phyloP scores from a whole-genome alignment of 64 coral and sea anemone species.

The Montipora efflorescens region DNA sequence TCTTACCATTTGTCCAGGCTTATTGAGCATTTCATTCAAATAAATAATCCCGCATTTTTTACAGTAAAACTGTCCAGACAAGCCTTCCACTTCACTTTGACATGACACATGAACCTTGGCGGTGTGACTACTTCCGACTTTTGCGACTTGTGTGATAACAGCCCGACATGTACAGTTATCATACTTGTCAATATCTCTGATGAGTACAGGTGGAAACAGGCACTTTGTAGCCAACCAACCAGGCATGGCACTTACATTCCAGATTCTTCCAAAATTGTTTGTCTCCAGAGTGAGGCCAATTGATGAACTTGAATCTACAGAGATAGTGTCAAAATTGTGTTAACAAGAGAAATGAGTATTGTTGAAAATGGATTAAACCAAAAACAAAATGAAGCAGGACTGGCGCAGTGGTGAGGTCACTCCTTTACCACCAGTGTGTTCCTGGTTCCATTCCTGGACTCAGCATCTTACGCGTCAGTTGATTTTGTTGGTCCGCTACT shows the following conservation, averaged over 20 bases:
- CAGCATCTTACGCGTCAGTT: no score
- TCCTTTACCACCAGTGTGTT: no score
- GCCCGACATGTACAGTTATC: conserved; percentile 70
- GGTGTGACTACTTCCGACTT: conserved; percentile 13
- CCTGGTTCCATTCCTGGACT: no score
- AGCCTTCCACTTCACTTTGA: conserved; percentile 34
- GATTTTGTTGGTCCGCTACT: no score
- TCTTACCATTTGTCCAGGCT: conserved; percentile 38
- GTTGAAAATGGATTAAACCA: no score
- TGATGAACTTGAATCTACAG: neutral
- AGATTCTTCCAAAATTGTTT: conserved; percentile 72
- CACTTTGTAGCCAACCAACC: conserved; percentile 93
- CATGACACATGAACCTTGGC: conserved; percentile 77
- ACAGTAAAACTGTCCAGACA: conserved; percentile 59
- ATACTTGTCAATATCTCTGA: conserved; percentile 14
- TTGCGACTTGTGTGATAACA: conserved; percentile 71
- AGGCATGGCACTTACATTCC: conserved; percentile 79
- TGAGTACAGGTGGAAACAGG: conserved; percentile 28
- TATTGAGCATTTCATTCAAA: conserved; percentile 56
- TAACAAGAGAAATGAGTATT: neutral
- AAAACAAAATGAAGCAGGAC: no score
- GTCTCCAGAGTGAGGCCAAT: conserved; percentile 33
- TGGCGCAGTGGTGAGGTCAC: no score
- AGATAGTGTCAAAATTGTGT: neutral
- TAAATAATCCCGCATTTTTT: conserved; percentile 50